Conservation (phyloP, 2,113 vertebrate genomes). For the Bettongia penicillata region DNA sequence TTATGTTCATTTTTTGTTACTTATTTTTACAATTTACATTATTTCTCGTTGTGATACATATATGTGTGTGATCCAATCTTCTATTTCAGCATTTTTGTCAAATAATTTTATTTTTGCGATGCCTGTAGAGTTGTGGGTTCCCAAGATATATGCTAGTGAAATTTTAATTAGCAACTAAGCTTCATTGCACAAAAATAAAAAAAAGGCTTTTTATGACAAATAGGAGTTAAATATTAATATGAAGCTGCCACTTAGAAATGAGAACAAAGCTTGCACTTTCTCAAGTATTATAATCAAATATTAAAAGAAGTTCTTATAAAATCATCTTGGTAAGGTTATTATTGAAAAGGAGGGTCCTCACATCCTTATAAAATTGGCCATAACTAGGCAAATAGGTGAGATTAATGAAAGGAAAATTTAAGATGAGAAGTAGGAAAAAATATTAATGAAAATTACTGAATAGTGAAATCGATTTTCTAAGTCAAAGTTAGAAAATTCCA, state of each 20-base stretch:
- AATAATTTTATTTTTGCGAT: slow-evolving; percentile 43
- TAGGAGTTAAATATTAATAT: slow-evolving; percentile 50
- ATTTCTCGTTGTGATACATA: slow-evolving; percentile 30
- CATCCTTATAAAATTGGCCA: slow-evolving; percentile 64
- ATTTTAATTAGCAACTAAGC: slow-evolving; percentile 71
- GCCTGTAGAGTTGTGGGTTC: slow-evolving; percentile 53
- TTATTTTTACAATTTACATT: slow-evolving; percentile 21
- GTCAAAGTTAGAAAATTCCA: slow-evolving; percentile 16
- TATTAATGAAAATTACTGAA: slow-evolving; percentile 59
- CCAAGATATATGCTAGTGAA: slow-evolving; percentile 55
- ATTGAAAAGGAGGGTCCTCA: slow-evolving; percentile 39
- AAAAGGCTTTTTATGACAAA: slow-evolving; percentile 10
- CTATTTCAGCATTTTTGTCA: slow-evolving; percentile 30
- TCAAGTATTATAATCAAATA: slow-evolving; percentile 63
- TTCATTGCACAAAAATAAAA: slow-evolving; percentile 49
- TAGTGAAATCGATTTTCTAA: not conserved
- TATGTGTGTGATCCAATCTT: slow-evolving; percentile 6
- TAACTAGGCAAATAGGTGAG: slow-evolving; percentile 54
- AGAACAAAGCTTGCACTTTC: slow-evolving; percentile 24
- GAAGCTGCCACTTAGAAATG: slow-evolving; percentile 52
- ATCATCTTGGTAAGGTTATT: slow-evolving; percentile 33
- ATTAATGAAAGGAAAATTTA: slow-evolving; percentile 69
- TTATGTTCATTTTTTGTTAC: slow-evolving; percentile 1
- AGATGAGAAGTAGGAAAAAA: slow-evolving; percentile 38
- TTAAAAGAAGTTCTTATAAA: slow-evolving; percentile 41